Conservation (phyloP, 2,113 vertebrate species). For the Ptychochromis oligacanthus region DNA sequence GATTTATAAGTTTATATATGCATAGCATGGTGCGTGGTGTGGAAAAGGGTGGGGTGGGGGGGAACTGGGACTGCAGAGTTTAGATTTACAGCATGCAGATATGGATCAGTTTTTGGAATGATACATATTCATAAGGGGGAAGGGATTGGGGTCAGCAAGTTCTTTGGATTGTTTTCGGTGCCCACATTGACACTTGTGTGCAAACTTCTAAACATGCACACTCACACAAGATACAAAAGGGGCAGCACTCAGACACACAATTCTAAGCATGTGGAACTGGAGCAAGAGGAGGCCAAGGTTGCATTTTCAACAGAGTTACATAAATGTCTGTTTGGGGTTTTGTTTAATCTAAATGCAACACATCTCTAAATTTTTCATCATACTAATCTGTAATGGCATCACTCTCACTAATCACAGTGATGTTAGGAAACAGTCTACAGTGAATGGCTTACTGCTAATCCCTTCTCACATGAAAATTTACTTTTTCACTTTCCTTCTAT, state of each 20-base stretch:
- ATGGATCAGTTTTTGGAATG: conserved; percentile 73
- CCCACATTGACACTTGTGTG: conserved; percentile 41
- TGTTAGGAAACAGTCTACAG: conserved; percentile 12
- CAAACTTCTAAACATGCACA: conserved; percentile 37
- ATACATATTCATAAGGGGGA: conserved; percentile 75
- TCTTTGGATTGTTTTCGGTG: conserved; percentile 68
- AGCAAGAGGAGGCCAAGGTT: conserved; percentile 25
- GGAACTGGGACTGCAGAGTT: conserved; percentile 37
- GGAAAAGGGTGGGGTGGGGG: conserved; percentile 9
- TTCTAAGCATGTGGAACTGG: background rate
- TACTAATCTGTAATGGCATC: conserved; percentile 59
- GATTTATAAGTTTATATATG: conserved; percentile 64
- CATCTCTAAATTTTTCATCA: conserved; percentile 38
- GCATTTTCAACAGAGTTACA: conserved; percentile 44
- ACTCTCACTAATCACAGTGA: conserved; percentile 41
- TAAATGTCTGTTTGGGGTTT: conserved; percentile 53
- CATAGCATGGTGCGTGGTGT: conserved; percentile 41
- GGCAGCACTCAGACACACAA: background rate
- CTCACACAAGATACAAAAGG: conserved; percentile 15
- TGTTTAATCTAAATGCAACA: conserved; percentile 30
- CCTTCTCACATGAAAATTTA: conserved; percentile 40
- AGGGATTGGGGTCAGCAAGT: conserved; percentile 72
- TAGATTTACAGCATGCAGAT: conserved; percentile 66
- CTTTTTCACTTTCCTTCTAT: conserved; percentile 22
- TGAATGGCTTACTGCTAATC: conserved; percentile 43